A percentile compares a stretch with the other conserved stretches of the same genome.
Conservation (phyloP, 2,113 vertebrate genomes). For the Neolamprologus hecqui region DNA sequence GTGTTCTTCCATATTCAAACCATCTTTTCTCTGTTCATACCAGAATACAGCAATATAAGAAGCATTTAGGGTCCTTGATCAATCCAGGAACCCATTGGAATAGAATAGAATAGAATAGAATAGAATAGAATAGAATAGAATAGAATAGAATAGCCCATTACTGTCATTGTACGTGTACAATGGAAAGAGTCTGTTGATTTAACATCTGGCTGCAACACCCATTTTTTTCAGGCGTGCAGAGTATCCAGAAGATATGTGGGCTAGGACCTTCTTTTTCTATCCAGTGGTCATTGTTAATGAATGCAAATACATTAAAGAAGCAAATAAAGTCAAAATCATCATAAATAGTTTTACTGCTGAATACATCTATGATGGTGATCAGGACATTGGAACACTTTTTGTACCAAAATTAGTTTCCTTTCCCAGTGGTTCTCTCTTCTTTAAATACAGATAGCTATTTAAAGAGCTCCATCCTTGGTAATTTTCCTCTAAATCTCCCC, state of each 20-base stretch:
- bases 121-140: neutral
- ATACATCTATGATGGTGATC: neutral
- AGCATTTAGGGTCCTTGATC: neutral
- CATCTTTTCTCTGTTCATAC: neutral
- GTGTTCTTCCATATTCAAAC: neutral
- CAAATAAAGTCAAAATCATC: neutral
- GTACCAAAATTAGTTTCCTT: rapidly evolving
- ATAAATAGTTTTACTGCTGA: neutral
- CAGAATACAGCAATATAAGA: neutral
- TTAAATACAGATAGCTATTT: neutral
- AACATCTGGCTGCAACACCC: neutral
- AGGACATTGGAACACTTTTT: neutral
- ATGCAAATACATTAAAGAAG: neutral
- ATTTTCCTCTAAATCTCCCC: neutral
- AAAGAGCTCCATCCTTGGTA: neutral
- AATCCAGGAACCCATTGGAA: neutral
- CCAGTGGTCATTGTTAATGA: neutral
- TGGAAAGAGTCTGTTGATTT: neutral
- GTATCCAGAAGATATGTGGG: neutral
- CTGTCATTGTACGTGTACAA: neutral
- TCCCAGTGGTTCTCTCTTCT: neutral
- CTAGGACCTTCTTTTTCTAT: neutral
- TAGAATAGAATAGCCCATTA: neutral
- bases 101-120: neutral
- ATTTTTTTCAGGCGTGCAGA: neutral